Evolutionary conservation across 2,888 invertebrate species (phyloP).

Genomic region (Thecocarcelia acutangulata): DNA sequence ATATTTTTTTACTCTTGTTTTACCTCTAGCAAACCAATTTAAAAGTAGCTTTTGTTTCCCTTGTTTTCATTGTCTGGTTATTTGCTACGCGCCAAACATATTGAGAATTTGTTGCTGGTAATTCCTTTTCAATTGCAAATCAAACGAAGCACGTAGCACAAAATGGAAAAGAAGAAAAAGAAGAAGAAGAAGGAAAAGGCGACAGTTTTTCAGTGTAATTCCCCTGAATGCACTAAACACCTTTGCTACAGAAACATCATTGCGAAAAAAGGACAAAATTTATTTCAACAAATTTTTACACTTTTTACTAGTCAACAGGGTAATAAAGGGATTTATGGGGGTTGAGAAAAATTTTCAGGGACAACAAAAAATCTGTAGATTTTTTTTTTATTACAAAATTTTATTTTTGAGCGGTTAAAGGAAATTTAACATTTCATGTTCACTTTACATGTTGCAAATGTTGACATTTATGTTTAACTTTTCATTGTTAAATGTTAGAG

Average conservation of each 20-base stretch:
- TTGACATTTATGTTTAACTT: constrained; percentile 66
- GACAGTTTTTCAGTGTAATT: constrained; percentile 35
- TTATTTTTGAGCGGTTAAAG: neutral
- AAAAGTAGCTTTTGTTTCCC: constrained; percentile 24
- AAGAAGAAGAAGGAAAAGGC: constrained; percentile 26
- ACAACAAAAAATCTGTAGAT: neutral
- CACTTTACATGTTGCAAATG: constrained; percentile 41
- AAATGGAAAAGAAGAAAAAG: constrained; percentile 9
- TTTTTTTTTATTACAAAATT: constrained; percentile 1
- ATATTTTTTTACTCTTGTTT: constrained; percentile 2
- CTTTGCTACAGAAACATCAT: constrained; percentile 47
- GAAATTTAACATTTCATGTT: constrained; percentile 46
- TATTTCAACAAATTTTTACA: constrained; percentile 9
- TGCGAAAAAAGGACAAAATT: constrained; percentile 8
- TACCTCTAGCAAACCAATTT: constrained; percentile 4
- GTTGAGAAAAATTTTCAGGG: neutral
- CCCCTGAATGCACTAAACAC: constrained; percentile 67
- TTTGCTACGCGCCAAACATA: constrained; percentile 52
- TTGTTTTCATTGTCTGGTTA: constrained; percentile 42
- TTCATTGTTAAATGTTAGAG: constrained; percentile 4
- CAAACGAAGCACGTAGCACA: constrained; percentile 60
- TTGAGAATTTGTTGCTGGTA: constrained; percentile 47
- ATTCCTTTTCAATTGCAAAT: constrained; percentile 69
- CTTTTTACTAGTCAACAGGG: constrained; percentile 45
- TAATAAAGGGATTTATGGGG: constrained; percentile 36